Base-by-base conservation (phyloP, 2,113 vertebrate genomes). In the Elanus axillaris region DNA sequence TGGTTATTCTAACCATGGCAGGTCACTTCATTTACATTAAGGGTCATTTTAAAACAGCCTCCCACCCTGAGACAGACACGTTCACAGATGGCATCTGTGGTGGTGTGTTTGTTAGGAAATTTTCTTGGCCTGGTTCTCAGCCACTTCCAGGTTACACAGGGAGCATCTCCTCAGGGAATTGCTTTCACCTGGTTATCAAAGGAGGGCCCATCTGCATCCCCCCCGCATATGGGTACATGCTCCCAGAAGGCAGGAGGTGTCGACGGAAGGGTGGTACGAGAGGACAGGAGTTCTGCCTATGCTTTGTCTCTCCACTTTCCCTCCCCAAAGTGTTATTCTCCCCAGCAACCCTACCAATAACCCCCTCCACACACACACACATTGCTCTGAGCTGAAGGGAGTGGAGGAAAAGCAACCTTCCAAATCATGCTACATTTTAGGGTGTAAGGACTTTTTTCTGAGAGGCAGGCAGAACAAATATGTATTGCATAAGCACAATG, bases 201-300 rank as follows among this genome's bases (percentile, higher is more conserved):
- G 53, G 25, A 66, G n/a, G 5, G 10, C 34, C 23, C 60, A 50
- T 6, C 23, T 67, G 53, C 53, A 42, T 1, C n/a, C 45, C 47
- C 53, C 80, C n/a, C 3, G 0, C 10, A 6, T 1, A 20, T 0
- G 0, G 31, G 14, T 15, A 62, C 40, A 6, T 1, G 0, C 53
- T 42, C 43, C 36, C 74, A 68, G 66, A 66, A 67, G n/a, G n/a
- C 55, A 80, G 75, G 29, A 78, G 63, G 38, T 38, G 32, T 31
- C 0, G 1, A 63, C 17, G 40, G 47, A 67, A 43, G 48, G 31
- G n/a, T 38, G 11, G 48, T n/a, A 56, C 62, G 14, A 34, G 62
- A 56, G 15, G 32, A 48, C 10, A 66, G n/a, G 22, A 59, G 50
- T 45, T 69, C 55, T 62, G 32, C 27, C 27, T 10, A 48, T 10